These are phyloP conservation scores for Dryoscopus gambensis DNA, from an alignment of 2,113 vertebrate species.

Conservation along the genomic window DNA sequence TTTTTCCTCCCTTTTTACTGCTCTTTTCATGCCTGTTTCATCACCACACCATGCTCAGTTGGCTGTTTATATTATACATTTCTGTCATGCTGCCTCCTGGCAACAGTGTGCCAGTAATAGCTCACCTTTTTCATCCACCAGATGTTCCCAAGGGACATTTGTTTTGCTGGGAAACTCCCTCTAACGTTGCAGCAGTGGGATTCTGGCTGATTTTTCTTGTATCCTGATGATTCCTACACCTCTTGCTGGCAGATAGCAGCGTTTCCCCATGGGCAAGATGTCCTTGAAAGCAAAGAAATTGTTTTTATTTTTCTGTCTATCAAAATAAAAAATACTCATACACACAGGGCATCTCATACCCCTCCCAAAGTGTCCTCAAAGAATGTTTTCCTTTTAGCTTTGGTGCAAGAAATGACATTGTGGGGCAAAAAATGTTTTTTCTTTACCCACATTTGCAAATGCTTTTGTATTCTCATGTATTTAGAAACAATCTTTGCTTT, in stretches of 20 bases:
- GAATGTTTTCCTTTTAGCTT: neutral
- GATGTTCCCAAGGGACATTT: neutral
- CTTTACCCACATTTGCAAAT: neutral
- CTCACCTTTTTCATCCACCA: neutral
- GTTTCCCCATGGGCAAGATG: rapidly evolving
- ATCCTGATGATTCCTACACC: neutral
- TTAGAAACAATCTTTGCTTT: neutral
- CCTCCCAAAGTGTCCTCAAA: neutral
- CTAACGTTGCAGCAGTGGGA: neutral
- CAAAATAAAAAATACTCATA: neutral
- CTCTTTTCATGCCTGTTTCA: neutral
- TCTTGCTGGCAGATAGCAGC: neutral
- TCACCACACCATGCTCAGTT: rapidly evolving
- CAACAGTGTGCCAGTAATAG: neutral
- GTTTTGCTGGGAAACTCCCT: neutral
- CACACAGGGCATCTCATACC: neutral
- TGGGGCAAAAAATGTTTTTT: rapidly evolving
- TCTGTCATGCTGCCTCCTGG: neutral
- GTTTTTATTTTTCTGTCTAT: neutral
- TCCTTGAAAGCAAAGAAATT: neutral
- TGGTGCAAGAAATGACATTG: neutral
- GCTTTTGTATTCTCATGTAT: neutral
- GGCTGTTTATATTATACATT: neutral
- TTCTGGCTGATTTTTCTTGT: neutral
- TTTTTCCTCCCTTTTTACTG: neutral